Percentiles rank a stretch among this genome's conserved stretches.
Conservation (phyloP, 2,888 invertebrate species). For the Rosalia funebris region DNA sequence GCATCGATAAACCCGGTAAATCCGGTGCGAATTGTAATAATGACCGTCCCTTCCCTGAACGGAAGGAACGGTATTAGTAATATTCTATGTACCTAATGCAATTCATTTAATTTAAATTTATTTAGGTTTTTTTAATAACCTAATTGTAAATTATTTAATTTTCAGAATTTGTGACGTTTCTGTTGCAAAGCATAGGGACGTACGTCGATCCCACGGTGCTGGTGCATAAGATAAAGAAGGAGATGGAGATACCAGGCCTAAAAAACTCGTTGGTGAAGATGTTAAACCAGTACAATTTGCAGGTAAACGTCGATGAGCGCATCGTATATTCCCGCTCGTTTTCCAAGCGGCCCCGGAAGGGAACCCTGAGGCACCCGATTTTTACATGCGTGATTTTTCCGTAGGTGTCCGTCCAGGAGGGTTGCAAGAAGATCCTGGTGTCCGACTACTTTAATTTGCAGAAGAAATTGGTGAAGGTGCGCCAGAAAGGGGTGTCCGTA, state of each 20-base stretch:
- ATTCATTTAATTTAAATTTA: too few species aligned
- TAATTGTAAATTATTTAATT: conserved; percentile 29
- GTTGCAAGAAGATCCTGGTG: conserved; percentile 89
- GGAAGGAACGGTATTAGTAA: too few species aligned
- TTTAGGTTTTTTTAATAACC: not conserved
- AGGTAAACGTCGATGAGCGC: conserved; percentile 65
- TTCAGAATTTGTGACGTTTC: conserved; percentile 73
- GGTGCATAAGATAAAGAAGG: conserved; percentile 84
- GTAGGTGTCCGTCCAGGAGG: conserved; percentile 88
- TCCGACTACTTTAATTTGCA: conserved; percentile 90
- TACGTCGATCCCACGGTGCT: conserved; percentile 89
- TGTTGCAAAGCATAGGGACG: conserved; percentile 79
- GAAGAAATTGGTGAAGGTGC: conserved; percentile 80
- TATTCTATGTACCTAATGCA: too few species aligned
- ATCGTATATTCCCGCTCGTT: not conserved
- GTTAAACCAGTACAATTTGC: conserved; percentile 93
- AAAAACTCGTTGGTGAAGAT: conserved; percentile 93
- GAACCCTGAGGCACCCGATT: not conserved
- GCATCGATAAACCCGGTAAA: conserved; percentile 81
- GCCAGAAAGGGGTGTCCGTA: conserved; percentile 81
- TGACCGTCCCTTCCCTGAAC: too few species aligned
- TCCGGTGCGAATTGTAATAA: too few species aligned
- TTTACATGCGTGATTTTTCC: conserved; percentile 31
- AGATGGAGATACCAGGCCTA: conserved; percentile 88
- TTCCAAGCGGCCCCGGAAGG: too few species aligned